Evolutionary conservation across 2,797 vertebrate species (phyloP).

Genomic region (Diplodus puntazzo): DNA sequence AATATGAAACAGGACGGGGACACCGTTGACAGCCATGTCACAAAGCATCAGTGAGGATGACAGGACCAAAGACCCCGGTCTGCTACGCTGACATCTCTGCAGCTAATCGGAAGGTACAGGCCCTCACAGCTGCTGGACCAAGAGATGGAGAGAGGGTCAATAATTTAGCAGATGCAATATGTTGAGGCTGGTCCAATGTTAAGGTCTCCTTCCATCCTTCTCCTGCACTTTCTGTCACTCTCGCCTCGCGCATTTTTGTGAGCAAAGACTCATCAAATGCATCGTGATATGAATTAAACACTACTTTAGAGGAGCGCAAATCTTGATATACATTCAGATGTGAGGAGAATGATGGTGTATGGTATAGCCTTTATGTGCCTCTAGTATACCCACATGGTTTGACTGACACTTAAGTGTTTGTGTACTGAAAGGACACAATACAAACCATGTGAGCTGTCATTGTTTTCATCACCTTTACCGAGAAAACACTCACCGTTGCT

Average conservation of each 20-base stretch:
- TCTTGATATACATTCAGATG: neutral
- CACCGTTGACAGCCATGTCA: conserved; percentile 84
- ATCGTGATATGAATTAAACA: conserved; percentile 14
- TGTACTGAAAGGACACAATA: conserved; percentile 1
- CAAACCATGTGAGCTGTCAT: neutral
- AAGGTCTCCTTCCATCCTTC: conserved; percentile 57
- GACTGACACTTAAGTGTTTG: neutral
- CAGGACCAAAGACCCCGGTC: conserved; percentile 79
- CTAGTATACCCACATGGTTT: neutral
- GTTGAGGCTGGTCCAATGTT: conserved; percentile 74
- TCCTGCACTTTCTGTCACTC: conserved; percentile 37
- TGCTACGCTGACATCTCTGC: conserved; percentile 81
- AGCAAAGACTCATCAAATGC: conserved; percentile 27
- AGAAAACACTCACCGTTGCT: neutral
- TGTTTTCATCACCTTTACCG: neutral
- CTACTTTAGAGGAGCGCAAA: neutral
- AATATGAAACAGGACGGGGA: conserved; percentile 82
- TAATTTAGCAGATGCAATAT: conserved; percentile 90
- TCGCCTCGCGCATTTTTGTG: conserved; percentile 9
- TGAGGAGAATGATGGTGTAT: neutral
- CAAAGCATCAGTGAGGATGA: conserved; percentile 86
- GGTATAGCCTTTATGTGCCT: neutral
- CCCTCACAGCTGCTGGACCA: conserved; percentile 85
- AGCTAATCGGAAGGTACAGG: conserved; percentile 91
- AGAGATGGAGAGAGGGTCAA: conserved; percentile 86